Evolutionary conservation across 2,888 invertebrate genomes (phyloP).

Genomic region (Hoplodrina blanda): DNA sequence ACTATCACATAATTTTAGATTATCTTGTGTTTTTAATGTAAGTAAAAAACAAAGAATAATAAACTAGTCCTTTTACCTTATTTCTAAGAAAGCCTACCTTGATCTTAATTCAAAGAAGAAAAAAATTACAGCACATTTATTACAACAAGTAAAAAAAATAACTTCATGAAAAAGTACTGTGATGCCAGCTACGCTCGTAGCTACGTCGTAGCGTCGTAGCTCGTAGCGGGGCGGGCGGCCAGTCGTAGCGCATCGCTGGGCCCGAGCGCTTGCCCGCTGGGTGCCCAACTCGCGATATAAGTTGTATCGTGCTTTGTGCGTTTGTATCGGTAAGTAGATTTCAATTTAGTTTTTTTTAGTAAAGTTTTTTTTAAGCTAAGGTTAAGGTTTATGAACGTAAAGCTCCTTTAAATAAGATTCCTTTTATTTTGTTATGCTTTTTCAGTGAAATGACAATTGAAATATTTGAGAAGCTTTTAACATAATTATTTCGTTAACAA

Average conservation of each 20-base stretch:
- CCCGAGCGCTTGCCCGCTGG: slow-evolving; percentile 67
- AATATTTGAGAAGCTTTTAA: not conserved
- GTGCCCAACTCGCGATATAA: slow-evolving; percentile 74
- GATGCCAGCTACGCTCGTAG: slow-evolving; percentile 36
- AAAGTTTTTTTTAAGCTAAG: not conserved
- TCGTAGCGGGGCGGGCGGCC: slow-evolving; percentile 71
- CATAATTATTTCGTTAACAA: no score
- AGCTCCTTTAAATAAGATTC: not conserved
- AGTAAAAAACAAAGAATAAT: not conserved
- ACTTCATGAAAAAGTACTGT: slow-evolving; percentile 14
- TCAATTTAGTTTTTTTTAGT: not conserved
- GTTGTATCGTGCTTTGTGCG: slow-evolving; percentile 66
- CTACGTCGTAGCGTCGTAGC: slow-evolving; percentile 38
- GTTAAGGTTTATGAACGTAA: not conserved
- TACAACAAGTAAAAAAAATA: slow-evolving; percentile 11
- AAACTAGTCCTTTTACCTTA: not conserved
- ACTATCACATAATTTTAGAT: not conserved
- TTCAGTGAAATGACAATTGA: not conserved
- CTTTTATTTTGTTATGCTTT: not conserved
- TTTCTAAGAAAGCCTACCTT: slow-evolving; percentile 14
- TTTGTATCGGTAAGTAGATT: slow-evolving; percentile 51
- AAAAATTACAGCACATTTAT: slow-evolving; percentile 25
- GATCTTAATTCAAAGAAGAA: slow-evolving; percentile 8
- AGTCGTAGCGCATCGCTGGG: slow-evolving; percentile 74
- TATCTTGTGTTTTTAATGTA: not conserved